A percentile compares a stretch with the other conserved stretches of the same genome.
phyloP scores from a whole-genome alignment of 2,888 invertebrate genomes.

The Lochmaea crataegi region DNA sequence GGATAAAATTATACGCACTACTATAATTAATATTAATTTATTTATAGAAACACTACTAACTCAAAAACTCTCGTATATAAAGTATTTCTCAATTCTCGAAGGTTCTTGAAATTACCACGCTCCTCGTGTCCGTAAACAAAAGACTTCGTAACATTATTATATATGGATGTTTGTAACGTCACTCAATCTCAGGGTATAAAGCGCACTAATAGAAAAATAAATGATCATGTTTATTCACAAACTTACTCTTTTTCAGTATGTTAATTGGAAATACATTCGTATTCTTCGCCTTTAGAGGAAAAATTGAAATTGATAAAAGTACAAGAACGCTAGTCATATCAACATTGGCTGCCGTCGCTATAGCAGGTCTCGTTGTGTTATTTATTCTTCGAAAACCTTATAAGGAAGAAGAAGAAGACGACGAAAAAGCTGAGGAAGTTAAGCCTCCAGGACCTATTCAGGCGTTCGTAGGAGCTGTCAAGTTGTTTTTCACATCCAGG shows the following conservation, averaged over 20 bases:
- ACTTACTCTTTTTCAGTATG: constrained; percentile 74
- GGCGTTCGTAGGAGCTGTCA: constrained; percentile 80
- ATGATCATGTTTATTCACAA: too few species aligned
- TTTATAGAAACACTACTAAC: too few species aligned
- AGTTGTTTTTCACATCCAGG: constrained; percentile 81
- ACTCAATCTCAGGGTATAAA: too few species aligned
- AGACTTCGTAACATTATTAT: too few species aligned
- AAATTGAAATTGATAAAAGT: constrained; percentile 75
- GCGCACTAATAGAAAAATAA: too few species aligned
- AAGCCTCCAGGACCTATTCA: constrained; percentile 69
- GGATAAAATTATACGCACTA: too few species aligned
- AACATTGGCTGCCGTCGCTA: constrained; percentile 79
- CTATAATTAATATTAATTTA: too few species aligned
- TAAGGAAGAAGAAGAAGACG: constrained; percentile 62
- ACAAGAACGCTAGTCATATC: constrained; percentile 85
- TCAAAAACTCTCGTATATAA: too few species aligned
- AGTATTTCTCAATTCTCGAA: too few species aligned
- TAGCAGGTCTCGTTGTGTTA: constrained; percentile 78
- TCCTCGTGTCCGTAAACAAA: too few species aligned
- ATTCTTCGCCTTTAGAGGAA: constrained; percentile 88
- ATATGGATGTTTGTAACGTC: too few species aligned
- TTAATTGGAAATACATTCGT: constrained; percentile 96
- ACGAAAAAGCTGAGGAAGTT: constrained; percentile 20
- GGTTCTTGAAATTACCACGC: too few species aligned
- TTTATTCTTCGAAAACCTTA: constrained; percentile 71